Conservation (phyloP, 2,888 invertebrate species). For the Drosophila kambysellisi region DNA sequence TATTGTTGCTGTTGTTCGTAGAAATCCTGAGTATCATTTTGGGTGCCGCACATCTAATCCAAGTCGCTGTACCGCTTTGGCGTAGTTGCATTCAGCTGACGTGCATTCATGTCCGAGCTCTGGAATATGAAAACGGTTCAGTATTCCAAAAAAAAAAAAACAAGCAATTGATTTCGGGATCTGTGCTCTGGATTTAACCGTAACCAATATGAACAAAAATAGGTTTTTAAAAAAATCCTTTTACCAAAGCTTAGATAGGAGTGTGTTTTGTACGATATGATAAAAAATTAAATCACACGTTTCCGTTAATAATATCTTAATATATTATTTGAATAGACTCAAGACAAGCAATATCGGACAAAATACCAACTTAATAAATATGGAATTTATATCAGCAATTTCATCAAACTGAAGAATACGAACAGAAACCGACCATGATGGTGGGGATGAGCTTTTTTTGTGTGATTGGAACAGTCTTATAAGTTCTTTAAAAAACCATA, state of each 20-base stretch:
- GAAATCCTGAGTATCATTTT: constrained; percentile 65
- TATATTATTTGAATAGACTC: background rate
- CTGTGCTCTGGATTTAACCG: background rate
- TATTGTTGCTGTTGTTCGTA: constrained; percentile 56
- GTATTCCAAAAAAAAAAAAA: background rate
- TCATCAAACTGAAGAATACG: background rate
- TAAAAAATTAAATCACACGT: background rate
- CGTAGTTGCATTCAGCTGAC: constrained; percentile 82
- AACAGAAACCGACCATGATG: constrained; percentile 25
- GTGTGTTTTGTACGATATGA: background rate
- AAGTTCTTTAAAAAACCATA: constrained; percentile 78
- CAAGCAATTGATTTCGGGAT: background rate
- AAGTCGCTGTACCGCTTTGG: constrained; percentile 80
- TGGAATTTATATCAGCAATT: background rate
- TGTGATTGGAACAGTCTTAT: constrained; percentile 51
- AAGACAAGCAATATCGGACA: background rate
- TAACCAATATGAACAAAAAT: background rate
- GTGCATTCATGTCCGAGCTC: constrained; percentile 85
- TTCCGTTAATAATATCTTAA: background rate
- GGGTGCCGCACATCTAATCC: constrained; percentile 41
- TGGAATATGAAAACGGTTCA: constrained; percentile 60
- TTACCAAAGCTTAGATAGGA: background rate
- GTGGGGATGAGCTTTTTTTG: background rate
- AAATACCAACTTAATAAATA: background rate
- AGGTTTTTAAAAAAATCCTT: background rate